These are phyloP conservation scores for Grammomys surdaster DNA, from an alignment of 2,113 vertebrate species.

Conservation along the genomic window DNA sequence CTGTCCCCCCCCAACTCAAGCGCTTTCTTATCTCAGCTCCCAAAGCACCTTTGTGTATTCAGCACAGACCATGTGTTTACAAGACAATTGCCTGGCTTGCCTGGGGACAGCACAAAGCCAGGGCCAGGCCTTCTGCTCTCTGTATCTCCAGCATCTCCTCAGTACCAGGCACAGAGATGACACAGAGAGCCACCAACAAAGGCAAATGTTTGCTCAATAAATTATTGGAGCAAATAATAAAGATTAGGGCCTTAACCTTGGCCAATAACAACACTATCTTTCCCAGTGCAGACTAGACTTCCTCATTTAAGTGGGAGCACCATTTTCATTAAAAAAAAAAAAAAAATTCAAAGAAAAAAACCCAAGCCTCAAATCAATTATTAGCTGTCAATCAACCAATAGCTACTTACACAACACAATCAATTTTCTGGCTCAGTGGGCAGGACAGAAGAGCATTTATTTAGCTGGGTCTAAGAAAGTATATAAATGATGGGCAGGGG, in stretches of 20 bases:
- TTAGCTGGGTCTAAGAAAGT: neutral
- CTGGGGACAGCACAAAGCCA: conserved; percentile 2
- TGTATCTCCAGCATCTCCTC: neutral
- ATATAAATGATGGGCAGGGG: neutral
- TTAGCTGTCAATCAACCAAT: conserved; percentile 1
- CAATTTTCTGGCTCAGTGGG: neutral
- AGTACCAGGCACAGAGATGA: conserved; percentile 55
- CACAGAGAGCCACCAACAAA: conserved; percentile 28
- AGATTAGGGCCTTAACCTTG: conserved; percentile 52
- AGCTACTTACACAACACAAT: neutral
- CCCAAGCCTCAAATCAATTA: conserved; percentile 21
- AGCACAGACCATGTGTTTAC: neutral
- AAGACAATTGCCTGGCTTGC: neutral
- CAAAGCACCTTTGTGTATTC: neutral
- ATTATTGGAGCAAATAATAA: conserved; percentile 43
- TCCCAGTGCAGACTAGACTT: neutral
- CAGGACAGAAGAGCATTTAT: neutral
- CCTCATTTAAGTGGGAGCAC: conserved; percentile 25
- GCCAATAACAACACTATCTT: neutral
- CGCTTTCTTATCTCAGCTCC: neutral
- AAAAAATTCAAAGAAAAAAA: neutral
- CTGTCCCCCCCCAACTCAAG: neutral
- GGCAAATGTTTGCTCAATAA: conserved; percentile 62
- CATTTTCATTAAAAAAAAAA: conserved; percentile 38
- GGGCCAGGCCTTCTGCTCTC: conserved; percentile 10